Evolutionary conservation across 2,888 invertebrate genomes (phyloP).

Genomic region (Epinotia ramella): DNA sequence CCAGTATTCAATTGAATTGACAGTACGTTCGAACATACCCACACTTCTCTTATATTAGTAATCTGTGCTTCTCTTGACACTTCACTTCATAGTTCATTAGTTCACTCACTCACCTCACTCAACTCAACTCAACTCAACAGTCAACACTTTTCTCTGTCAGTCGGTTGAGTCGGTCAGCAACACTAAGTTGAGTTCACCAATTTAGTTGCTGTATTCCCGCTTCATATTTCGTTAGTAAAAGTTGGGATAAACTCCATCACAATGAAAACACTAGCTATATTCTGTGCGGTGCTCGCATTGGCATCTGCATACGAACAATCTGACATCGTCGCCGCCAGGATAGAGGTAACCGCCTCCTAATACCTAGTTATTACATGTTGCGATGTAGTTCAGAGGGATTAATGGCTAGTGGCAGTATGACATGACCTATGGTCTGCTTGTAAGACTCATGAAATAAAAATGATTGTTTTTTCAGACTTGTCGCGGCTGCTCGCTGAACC

Average conservation of each 20-base stretch:
- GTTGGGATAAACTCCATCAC: constrained; percentile 18
- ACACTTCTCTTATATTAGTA: too few species aligned
- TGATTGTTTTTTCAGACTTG: constrained; percentile 84
- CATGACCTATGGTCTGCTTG: neutral
- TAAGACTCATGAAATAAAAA: too few species aligned
- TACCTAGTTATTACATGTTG: constrained; percentile 27
- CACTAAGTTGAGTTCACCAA: too few species aligned
- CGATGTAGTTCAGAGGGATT: neutral
- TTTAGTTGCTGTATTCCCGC: neutral
- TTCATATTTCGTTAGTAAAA: constrained; percentile 1
- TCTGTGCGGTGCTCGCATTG: constrained; percentile 56
- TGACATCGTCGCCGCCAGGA: constrained; percentile 74
- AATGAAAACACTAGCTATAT: constrained; percentile 57
- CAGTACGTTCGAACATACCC: too few species aligned
- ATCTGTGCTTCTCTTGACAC: too few species aligned
- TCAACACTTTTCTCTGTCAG: too few species aligned
- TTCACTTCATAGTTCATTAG: too few species aligned
- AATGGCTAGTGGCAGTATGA: neutral
- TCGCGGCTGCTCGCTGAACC: constrained; percentile 88
- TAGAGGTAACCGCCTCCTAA: constrained; percentile 66
- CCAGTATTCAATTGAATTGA: too few species aligned
- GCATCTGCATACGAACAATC: constrained; percentile 62
- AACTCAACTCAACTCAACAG: neutral
- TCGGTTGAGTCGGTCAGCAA: too few species aligned
- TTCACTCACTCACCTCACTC: too few species aligned